phyloP scores from a whole-genome alignment of 2,888 invertebrate species.

The Heliconius charithonia region DNA sequence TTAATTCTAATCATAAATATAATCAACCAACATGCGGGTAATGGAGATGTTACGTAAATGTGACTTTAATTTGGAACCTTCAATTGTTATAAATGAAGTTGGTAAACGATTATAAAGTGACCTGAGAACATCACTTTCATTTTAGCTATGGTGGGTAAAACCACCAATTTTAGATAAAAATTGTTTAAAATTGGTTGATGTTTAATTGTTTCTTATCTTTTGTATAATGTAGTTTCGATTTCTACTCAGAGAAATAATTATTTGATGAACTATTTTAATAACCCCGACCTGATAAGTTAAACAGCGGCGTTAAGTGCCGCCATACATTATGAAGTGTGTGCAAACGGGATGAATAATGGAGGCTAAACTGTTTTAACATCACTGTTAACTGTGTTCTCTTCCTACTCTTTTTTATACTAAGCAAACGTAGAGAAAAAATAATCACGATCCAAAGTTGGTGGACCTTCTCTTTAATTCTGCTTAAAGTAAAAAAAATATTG shows the following conservation, averaged over 20 bases:
- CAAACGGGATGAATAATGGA: too few species aligned
- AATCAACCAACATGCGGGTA: conserved; percentile 28
- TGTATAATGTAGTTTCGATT: too few species aligned
- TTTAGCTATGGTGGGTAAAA: neutral
- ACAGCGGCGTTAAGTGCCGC: neutral
- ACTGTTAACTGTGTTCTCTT: too few species aligned
- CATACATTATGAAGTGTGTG: neutral
- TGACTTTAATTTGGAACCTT: conserved; percentile 20
- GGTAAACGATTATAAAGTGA: conserved; percentile 11
- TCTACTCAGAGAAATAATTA: too few species aligned
- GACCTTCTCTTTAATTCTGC: too few species aligned
- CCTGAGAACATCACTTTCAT: neutral
- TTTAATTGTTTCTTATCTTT: too few species aligned
- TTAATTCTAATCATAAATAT: conserved; percentile 6
- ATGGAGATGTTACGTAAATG: conserved; percentile 27
- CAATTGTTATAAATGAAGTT: conserved; percentile 30
- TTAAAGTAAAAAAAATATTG: too few species aligned
- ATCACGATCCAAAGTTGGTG: too few species aligned
- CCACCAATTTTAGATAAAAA: neutral
- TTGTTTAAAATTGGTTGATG: too few species aligned
- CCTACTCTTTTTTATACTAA: too few species aligned
- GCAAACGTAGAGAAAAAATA: too few species aligned
- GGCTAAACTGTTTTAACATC: neutral
- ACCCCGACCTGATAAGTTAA: neutral
- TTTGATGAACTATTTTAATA: neutral